These are phyloP conservation scores for Hystrix cristata DNA, from an alignment of 2,113 vertebrate genomes.

Conservation along the genomic window DNA sequence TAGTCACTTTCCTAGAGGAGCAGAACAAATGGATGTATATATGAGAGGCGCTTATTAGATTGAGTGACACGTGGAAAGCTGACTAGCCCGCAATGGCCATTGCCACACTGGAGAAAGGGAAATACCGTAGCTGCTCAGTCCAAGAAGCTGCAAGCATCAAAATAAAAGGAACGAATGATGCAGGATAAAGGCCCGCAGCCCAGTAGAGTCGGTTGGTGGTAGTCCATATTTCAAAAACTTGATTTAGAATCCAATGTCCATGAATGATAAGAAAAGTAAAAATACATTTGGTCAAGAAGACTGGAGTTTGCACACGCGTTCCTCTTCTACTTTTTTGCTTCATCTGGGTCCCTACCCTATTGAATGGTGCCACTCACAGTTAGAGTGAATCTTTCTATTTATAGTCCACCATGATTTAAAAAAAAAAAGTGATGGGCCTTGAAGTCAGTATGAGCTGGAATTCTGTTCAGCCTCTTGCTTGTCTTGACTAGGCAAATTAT, in stretches of 20 bases:
- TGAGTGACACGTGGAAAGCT: not conserved
- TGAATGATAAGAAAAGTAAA: not conserved
- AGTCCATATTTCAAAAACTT: not conserved
- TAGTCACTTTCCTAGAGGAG: not conserved
- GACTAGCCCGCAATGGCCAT: not conserved
- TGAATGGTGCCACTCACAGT: fast-evolving
- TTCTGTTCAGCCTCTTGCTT: too few relatives aligned
- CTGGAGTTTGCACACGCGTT: too few relatives aligned
- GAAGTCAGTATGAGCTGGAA: not conserved
- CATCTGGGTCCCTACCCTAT: too few relatives aligned
- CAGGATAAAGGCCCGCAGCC: too few relatives aligned
- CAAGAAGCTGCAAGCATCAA: not conserved
- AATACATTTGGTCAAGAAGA: not conserved
- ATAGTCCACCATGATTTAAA: not conserved
- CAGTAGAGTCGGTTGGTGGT: too few relatives aligned
- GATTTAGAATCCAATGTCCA: not conserved
- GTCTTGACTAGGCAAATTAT: not conserved
- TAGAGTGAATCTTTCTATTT: too few relatives aligned
- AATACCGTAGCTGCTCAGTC: not conserved
- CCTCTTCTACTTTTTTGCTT: not conserved
- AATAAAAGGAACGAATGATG: not conserved
- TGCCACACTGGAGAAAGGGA: not conserved
- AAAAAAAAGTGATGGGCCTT: not conserved
- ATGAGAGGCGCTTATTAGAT: not conserved
- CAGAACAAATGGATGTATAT: not conserved